Percentiles rank a stretch among this genome's conserved stretches.
Evolutionary conservation across 2,113 vertebrate species (phyloP).

Genomic region (Pygathrix nemaeus): DNA sequence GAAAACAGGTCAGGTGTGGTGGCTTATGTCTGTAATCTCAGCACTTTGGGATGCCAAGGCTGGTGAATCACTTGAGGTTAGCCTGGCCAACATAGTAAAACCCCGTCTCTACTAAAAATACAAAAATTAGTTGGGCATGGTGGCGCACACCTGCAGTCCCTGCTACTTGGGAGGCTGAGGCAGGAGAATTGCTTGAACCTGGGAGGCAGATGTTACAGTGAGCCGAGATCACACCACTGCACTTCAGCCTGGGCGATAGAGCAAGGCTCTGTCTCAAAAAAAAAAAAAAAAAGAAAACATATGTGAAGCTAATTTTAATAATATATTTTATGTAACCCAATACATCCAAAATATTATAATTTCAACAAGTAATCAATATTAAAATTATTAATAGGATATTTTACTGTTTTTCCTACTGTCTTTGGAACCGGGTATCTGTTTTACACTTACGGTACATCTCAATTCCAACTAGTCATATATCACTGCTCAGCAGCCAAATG

Average conservation of each 20-base stretch:
- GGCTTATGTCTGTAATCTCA: too few relatives aligned
- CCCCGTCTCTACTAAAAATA: too few relatives aligned
- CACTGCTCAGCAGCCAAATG: not conserved
- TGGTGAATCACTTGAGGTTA: too few relatives aligned
- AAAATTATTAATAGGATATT: not conserved
- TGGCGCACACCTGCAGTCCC: too few relatives aligned
- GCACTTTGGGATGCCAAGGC: too few relatives aligned
- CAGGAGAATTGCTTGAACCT: too few relatives aligned
- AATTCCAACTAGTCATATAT: not conserved
- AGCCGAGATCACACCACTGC: too few relatives aligned
- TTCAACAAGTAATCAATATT: not conserved
- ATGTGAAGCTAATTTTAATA: not conserved
- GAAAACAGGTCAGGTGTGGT: not conserved
- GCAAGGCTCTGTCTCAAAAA: not conserved
- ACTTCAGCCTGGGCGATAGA: too few relatives aligned
- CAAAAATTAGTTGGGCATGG: too few relatives aligned
- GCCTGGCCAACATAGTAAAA: too few relatives aligned
- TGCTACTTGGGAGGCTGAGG: too few relatives aligned
- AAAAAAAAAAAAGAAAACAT: not conserved
- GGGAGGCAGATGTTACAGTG: too few relatives aligned
- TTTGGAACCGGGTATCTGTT: not conserved
- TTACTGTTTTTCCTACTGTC: not conserved
- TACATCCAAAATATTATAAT: not conserved
- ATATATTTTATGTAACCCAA: not conserved
- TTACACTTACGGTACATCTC: not conserved